Evolutionary conservation across 2,113 vertebrate genomes (phyloP).

Genomic region (Leucoraja erinaceus): DNA sequence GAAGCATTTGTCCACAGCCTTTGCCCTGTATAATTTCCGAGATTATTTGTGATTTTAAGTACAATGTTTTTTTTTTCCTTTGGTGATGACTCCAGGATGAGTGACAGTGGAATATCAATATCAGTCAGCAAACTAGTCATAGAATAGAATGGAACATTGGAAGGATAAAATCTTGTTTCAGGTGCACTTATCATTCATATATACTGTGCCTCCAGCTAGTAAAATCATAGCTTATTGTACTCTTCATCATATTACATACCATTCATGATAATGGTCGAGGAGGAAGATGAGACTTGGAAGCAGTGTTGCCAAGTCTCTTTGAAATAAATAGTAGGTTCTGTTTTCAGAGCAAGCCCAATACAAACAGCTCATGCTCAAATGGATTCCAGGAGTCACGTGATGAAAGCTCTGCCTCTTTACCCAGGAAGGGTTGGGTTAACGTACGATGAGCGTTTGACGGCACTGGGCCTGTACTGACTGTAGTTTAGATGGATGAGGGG

Average conservation of each 20-base stretch:
- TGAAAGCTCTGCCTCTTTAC: too few relatives aligned
- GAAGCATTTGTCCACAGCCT: background rate
- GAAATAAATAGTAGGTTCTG: too few relatives aligned
- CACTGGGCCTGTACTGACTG: too few relatives aligned
- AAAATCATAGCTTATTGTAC: background rate
- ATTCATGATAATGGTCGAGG: background rate
- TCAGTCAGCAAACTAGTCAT: background rate
- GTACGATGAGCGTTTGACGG: too few relatives aligned
- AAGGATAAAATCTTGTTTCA: conserved; percentile 17
- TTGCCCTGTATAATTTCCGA: background rate
- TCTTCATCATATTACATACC: background rate
- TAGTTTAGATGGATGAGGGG: too few relatives aligned
- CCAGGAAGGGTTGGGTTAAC: too few relatives aligned
- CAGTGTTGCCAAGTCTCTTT: too few relatives aligned
- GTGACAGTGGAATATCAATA: background rate
- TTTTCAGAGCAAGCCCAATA: too few relatives aligned
- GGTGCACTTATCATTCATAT: background rate
- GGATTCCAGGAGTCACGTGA: too few relatives aligned
- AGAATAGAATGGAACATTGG: background rate
- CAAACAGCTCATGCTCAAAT: too few relatives aligned
- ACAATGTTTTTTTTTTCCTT: background rate
- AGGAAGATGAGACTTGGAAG: background rate
- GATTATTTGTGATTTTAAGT: background rate
- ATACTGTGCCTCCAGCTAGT: background rate
- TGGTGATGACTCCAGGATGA: background rate